Conservation (phyloP, 2,797 vertebrate species). For the Paratrypauchen microcephalus region DNA sequence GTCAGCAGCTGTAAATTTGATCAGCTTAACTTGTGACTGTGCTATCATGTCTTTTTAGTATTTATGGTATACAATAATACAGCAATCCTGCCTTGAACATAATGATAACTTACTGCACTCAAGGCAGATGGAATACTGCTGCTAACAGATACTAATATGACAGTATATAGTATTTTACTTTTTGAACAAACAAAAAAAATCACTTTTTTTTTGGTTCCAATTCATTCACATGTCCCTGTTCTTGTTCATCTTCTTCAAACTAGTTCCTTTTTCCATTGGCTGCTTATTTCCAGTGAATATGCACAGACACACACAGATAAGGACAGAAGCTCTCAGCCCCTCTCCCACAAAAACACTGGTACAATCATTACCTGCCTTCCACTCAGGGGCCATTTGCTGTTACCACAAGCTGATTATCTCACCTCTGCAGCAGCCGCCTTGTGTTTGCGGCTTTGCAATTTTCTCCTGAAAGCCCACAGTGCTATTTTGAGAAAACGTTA, state of each 20-base stretch:
- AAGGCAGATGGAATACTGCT: too few relatives aligned
- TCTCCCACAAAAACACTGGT: slow-evolving; percentile 62
- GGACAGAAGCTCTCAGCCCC: slow-evolving; percentile 47
- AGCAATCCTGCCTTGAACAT: too few relatives aligned
- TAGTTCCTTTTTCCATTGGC: not conserved
- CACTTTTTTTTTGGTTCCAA: not conserved
- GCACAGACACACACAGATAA: slow-evolving; percentile 35
- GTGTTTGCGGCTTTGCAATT: slow-evolving; percentile 68
- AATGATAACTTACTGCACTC: too few relatives aligned
- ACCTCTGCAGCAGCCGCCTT: slow-evolving; percentile 61
- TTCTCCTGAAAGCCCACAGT: slow-evolving; percentile 73
- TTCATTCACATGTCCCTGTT: not conserved
- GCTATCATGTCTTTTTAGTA: too few relatives aligned
- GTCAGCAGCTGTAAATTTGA: too few relatives aligned
- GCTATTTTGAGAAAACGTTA: slow-evolving; percentile 76
- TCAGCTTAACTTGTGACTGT: too few relatives aligned
- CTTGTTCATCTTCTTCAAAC: not conserved
- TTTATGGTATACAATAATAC: too few relatives aligned
- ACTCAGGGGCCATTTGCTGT: slow-evolving; percentile 70
- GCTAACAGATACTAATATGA: too few relatives aligned
- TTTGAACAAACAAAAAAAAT: not conserved
- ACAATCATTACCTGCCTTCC: slow-evolving; percentile 73
- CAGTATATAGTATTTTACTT: not conserved
- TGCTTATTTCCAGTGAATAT: slow-evolving; percentile 52
- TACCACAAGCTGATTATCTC: slow-evolving; percentile 74